A percentile compares a stretch with the other conserved stretches of the same genome.
Conservation (phyloP, 2,113 vertebrate species). For the Azemiops feae region DNA sequence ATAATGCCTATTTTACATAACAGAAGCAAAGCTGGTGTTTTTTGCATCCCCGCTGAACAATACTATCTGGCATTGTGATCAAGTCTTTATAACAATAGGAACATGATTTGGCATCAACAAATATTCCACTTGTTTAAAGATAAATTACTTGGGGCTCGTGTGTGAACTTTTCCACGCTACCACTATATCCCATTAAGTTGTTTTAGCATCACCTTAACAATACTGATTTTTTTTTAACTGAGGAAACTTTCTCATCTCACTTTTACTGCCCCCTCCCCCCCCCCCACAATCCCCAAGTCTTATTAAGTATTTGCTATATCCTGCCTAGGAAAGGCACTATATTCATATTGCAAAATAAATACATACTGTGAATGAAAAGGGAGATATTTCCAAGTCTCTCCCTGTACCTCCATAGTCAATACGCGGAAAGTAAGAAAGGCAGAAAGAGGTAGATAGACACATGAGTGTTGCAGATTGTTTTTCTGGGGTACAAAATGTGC, state of each 20-base stretch:
- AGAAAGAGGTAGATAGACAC: neutral
- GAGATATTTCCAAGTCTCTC: neutral
- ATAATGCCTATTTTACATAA: slow-evolving; percentile 10
- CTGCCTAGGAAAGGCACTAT: neutral
- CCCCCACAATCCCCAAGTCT: neutral
- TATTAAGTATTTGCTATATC: neutral
- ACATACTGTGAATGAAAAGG: neutral
- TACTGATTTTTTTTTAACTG: slow-evolving; percentile 1
- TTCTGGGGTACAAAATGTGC: neutral
- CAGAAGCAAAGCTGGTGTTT: slow-evolving; percentile 24
- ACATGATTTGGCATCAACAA: slow-evolving; percentile 19
- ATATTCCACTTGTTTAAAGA: slow-evolving; percentile 11
- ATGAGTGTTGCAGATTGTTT: neutral
- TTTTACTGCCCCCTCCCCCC: neutral
- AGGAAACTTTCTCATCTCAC: neutral
- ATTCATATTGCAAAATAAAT: neutral
- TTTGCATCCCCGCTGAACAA: slow-evolving; percentile 3
- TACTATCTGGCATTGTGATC: fast-evolving
- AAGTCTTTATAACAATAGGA: neutral
- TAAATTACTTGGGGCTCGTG: neutral
- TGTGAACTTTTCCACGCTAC: neutral
- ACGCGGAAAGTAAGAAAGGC: neutral
- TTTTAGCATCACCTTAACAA: neutral
- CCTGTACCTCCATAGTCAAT: neutral
- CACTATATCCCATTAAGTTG: neutral